Evolutionary conservation across 2,888 invertebrate species (phyloP).

Genomic region (Napeogenes sylphis): DNA sequence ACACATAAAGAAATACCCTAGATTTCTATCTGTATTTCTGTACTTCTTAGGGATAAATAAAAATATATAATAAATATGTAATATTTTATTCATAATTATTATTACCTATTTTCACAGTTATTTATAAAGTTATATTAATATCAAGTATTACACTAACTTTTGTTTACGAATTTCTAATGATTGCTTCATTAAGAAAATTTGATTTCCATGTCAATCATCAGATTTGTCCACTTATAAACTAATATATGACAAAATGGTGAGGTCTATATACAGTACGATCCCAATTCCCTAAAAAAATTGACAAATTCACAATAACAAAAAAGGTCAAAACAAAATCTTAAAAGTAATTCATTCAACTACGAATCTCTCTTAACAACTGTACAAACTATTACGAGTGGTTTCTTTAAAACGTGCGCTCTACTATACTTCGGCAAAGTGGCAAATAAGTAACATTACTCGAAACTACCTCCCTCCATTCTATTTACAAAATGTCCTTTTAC

Average conservation of each 20-base stretch:
- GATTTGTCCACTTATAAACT: slow-evolving; percentile 64
- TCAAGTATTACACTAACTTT: slow-evolving; percentile 76
- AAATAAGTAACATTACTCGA: slow-evolving; percentile 56
- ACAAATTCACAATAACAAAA: slow-evolving; percentile 83
- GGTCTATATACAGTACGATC: slow-evolving; percentile 81
- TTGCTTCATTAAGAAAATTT: slow-evolving; percentile 77
- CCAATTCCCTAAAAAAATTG: slow-evolving; percentile 84
- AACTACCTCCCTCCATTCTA: slow-evolving; percentile 51
- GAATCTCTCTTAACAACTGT: slow-evolving; percentile 75
- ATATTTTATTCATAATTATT: slow-evolving; percentile 79
- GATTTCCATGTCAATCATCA: slow-evolving; percentile 75
- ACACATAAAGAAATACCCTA: too few species aligned
- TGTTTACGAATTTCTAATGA: slow-evolving; percentile 76
- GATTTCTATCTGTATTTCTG: too few species aligned
- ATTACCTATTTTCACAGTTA: slow-evolving; percentile 79
- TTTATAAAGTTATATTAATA: slow-evolving; percentile 80
- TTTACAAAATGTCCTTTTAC: slow-evolving; percentile 69
- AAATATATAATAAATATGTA: slow-evolving; percentile 73
- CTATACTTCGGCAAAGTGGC: slow-evolving; percentile 63
- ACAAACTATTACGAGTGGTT: slow-evolving; percentile 75
- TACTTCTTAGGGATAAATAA: slow-evolving; percentile 41
- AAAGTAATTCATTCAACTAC: slow-evolving; percentile 73
- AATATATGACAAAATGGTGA: slow-evolving; percentile 74
- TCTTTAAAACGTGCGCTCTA: slow-evolving; percentile 68
- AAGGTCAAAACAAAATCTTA: slow-evolving; percentile 67